Percentiles rank a stretch among this genome's conserved stretches.
phyloP scores from a whole-genome alignment of 92 coral and sea anemone species.

The Porites divaricata region DNA sequence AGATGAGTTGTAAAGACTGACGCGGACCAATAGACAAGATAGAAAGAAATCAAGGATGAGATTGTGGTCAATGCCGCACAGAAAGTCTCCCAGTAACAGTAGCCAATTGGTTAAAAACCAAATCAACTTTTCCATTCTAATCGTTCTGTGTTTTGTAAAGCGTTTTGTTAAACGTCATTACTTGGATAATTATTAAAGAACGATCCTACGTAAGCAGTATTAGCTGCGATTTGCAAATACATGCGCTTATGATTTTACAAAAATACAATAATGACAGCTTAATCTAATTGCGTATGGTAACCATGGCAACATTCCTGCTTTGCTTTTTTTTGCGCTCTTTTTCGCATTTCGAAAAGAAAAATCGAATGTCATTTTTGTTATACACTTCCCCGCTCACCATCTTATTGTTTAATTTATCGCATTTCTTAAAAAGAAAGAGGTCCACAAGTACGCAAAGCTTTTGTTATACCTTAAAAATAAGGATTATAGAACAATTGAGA shows the following conservation, averaged over 20 bases:
- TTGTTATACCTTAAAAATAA: background rate
- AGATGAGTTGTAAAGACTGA: too few species aligned
- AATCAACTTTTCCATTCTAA: too few species aligned
- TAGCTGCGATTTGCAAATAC: slow-evolving; percentile 6
- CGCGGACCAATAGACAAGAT: too few species aligned
- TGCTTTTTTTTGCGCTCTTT: background rate
- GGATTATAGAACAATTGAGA: background rate
- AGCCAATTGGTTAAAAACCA: too few species aligned
- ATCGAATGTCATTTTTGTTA: too few species aligned
- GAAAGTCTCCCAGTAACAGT: too few species aligned
- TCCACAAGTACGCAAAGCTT: background rate
- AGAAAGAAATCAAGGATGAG: too few species aligned
- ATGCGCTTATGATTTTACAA: slow-evolving; percentile 1
- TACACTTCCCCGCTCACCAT: background rate
- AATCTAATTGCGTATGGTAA: background rate
- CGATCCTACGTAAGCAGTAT: background rate
- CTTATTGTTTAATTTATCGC: too few species aligned
- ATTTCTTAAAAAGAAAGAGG: too few species aligned
- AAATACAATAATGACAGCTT: background rate
- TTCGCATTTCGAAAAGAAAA: background rate
- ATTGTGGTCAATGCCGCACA: too few species aligned
- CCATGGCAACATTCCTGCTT: background rate
- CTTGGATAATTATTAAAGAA: background rate
- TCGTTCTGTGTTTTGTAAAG: too few species aligned
- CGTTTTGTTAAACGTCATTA: background rate